These are phyloP conservation scores for Pseudochirops cupreus DNA, from an alignment of 2,797 vertebrate genomes.

Conservation along the genomic window DNA sequence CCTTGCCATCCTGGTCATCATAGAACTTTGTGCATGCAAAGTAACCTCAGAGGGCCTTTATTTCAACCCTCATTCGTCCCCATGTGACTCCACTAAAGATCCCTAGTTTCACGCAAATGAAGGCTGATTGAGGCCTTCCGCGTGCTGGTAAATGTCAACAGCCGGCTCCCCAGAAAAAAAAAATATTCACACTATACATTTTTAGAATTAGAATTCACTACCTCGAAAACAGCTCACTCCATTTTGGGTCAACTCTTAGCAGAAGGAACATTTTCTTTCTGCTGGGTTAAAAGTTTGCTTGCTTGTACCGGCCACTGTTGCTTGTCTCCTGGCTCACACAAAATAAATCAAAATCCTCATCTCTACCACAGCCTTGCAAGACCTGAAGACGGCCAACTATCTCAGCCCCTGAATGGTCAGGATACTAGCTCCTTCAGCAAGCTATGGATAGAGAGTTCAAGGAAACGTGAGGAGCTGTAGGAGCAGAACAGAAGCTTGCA, in stretches of 20 bases:
- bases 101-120: neutral
- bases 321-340: neutral
- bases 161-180: neutral
- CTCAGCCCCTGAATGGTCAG: neutral
- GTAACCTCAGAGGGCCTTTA: neutral
- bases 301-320: neutral
- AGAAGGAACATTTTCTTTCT: neutral
- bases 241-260: neutral
- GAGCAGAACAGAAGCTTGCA: neutral
- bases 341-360: neutral
- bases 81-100: neutral
- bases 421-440: neutral
- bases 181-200: neutral
- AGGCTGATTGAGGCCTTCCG: neutral
- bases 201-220: neutral
- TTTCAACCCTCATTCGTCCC: neutral
- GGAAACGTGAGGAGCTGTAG: neutral
- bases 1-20: neutral
- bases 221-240: neutral
- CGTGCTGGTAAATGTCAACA: neutral
- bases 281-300: neutral
- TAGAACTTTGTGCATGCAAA: neutral
- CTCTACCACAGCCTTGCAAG: too few species aligned
- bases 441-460: neutral
- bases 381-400: neutral